phyloP scores from a whole-genome alignment of 1,140 invertebrate species.

The Armadillidium nasatum region DNA sequence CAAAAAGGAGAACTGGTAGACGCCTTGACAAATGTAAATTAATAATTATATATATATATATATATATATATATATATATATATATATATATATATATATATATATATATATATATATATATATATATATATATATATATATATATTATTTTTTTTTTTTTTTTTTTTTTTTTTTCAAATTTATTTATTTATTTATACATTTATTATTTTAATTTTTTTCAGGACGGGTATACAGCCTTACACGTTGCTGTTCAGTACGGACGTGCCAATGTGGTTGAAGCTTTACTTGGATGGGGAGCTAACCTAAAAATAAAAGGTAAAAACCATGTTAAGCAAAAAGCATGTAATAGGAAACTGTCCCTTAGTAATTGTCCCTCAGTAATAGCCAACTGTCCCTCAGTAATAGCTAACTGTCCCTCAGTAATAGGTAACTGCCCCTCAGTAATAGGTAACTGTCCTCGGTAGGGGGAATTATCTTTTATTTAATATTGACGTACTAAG shows the following conservation, averaged over 20 bases:
- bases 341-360: neutral
- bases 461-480: constrained; percentile 21
- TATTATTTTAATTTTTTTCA: constrained; percentile 49
- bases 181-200: too few relatives aligned
- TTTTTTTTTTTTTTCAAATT: too few relatives aligned
- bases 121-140: too few relatives aligned
- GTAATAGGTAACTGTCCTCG: neutral
- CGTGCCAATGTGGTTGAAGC: constrained; percentile 95
- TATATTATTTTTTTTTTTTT: neutral
- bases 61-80: too few relatives aligned
- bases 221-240: constrained; percentile 97
- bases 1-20: constrained; percentile 95
- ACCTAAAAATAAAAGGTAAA: constrained; percentile 84
- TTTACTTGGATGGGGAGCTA: constrained; percentile 89
- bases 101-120: too few relatives aligned
- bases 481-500: too few relatives aligned
- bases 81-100: too few relatives aligned
- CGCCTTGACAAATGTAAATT: constrained; percentile 81
- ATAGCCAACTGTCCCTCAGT: neutral
- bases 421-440: neutral
- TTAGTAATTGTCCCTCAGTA: neutral
- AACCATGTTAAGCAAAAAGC: neutral
- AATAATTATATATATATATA: neutral
- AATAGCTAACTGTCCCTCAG: neutral
- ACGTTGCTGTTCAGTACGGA: constrained; percentile 94